Evolutionary conservation across 2,797 vertebrate species (phyloP), one percentile per base, ranked within the genome.

Genomic region (Chaenodraco wilsoni): DNA sequence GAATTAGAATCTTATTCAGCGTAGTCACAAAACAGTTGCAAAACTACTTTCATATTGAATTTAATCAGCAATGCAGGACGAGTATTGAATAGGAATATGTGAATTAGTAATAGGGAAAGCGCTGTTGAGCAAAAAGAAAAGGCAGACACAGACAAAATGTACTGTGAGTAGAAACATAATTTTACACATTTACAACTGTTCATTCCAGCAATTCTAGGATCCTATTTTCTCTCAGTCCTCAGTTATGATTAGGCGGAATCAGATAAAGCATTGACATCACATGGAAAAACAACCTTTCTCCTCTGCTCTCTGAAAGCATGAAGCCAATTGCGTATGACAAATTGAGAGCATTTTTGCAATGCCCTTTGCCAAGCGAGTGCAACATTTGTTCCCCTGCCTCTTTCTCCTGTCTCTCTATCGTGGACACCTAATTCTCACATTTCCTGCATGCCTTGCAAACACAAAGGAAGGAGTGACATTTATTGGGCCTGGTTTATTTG

Each of bases 401-500:
- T 83, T 83, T 79, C 79, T 86, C 74, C 74, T 65, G 72, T 84
- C 82, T 83, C 37, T 72, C 78, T 65, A 71, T 83, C 74, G n/a
- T 64, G 81, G 87, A 86, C 76, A 71, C 79, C 77, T 61, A 74
- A 79, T 85, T 84, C 77, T 81, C 67, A 75, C 60, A 76, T 86
- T 90, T 92, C 84, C 89, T 89, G 87, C 84, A 84, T 72, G 78
- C 80, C 69, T 88, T 78, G 84, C 86, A 84, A 90, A 88, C 86
- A 92, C 86, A 87, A 83, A 87, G 79, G 77, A 89, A 82, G 73
- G 65, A 57, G 84, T 85, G 87, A 86, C 87, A 91, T 93, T 92
- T 91, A 91, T 89, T 89, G 88, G 89, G 84, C 69, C 74, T 0
- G 78, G 84, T 91, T 92, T 93, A 93, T 95, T 95, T 94, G 92